These are phyloP conservation scores for Eristalis intricaria DNA, from an alignment of 2,888 invertebrate genomes.

Conservation along the genomic window DNA sequence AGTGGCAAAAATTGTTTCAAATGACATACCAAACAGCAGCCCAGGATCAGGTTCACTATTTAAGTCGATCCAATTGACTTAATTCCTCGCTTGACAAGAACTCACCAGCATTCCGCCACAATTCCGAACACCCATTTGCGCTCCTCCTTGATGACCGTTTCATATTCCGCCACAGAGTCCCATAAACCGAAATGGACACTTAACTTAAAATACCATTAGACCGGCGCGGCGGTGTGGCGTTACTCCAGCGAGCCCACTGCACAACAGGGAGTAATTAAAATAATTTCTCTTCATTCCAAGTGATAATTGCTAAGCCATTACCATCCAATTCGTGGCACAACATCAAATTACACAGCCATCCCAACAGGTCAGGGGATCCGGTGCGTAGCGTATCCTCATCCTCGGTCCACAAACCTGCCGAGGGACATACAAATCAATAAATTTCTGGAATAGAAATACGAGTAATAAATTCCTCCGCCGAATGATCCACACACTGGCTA, in stretches of 20 bases:
- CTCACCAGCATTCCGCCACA: background rate
- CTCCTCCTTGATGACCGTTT: background rate
- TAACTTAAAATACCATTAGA: background rate
- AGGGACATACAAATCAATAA: constrained; percentile 20
- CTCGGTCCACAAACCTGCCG: background rate
- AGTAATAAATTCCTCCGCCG: constrained; percentile 25
- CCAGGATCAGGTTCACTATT: no score
- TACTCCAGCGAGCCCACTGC: background rate
- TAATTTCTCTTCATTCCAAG: background rate
- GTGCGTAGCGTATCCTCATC: background rate
- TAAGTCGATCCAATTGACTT: no score
- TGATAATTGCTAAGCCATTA: background rate
- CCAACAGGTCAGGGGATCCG: background rate
- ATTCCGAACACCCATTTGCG: no score
- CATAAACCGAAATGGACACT: background rate
- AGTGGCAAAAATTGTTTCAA: no score
- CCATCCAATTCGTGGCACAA: background rate
- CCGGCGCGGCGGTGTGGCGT: background rate
- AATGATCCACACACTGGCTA: constrained; percentile 1
- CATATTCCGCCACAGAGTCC: background rate
- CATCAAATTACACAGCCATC: background rate
- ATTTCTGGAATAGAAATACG: constrained; percentile 1
- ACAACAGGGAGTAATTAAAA: background rate
- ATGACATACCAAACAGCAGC: no score
- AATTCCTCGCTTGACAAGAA: background rate